A percentile compares a stretch with the other conserved stretches of the same genome.
Conservation (phyloP, 2,113 vertebrate genomes). For the Charina bottae region DNA sequence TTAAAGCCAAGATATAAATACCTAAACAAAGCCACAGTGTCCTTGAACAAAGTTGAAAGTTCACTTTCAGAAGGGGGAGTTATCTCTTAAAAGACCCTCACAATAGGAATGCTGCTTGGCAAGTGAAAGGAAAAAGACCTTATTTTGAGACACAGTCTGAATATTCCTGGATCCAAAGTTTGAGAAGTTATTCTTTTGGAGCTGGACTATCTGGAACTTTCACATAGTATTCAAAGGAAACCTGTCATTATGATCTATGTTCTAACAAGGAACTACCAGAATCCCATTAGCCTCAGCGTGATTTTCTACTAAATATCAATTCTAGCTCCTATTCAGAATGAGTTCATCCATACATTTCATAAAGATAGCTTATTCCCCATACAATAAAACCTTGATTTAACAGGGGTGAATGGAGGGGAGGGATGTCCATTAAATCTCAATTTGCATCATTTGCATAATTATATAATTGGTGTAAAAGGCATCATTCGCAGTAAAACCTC, state of each 20-base stretch:
- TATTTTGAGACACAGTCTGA: not conserved
- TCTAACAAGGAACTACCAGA: not conserved
- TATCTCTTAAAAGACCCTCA: not conserved
- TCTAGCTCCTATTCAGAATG: not conserved
- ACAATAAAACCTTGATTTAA: not conserved
- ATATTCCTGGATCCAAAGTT: not conserved
- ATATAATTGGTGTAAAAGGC: not conserved
- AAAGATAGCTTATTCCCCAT: not conserved
- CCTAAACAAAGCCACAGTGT: not conserved
- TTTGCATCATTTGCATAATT: not conserved
- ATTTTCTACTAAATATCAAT: not conserved
- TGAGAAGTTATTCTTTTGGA: not conserved
- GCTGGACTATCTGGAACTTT: constrained; percentile 24
- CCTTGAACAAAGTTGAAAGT: not conserved
- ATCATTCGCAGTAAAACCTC: not conserved
- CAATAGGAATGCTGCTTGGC: not conserved
- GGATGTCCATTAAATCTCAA: not conserved
- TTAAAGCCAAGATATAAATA: not conserved
- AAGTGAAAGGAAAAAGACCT: not conserved
- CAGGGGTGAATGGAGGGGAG: not conserved
- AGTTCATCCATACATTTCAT: not conserved
- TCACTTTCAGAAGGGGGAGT: not conserved
- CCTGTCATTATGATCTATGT: not conserved
- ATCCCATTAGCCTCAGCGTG: not conserved
- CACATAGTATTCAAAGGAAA: constrained; percentile 29